Evolutionary conservation across 2,797 vertebrate genomes (phyloP), one percentile per base, ranked within the genome.

Genomic region (Spinus olivaceus): DNA sequence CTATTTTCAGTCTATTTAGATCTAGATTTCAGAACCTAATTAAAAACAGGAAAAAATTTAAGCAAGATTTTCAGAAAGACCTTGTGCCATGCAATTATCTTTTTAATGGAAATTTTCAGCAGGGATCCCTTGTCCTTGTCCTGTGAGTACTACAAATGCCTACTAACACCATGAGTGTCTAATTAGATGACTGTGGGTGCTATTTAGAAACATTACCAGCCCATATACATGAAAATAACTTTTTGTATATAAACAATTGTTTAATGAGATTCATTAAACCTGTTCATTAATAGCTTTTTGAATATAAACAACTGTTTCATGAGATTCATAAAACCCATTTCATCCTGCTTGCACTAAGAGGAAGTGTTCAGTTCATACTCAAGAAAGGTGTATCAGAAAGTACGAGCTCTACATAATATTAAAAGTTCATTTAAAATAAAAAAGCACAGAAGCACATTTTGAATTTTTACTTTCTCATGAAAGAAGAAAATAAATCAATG

Each of bases 101-200:
- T 94, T 91, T 66, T 81, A 95, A 96, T 87, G 65, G 86, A 90
- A 80, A 79, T 84, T 95, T 96, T 94, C 93, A 96, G 78, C 77
- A 88, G 70, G 77, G 64, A 82, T 86, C 37, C 32, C 88, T 82
- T 89, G 81, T 91, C 81, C 69, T 94, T 93, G 77, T 56, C 82
- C 72, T 87, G 61, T 2, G 46, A 90, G 53, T 49, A 63, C 42
- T 65, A 93, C 88, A 88, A 86, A 91, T 83, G 72, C 84, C 66
- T 69, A 53, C 57, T 81, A 92, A 93, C 56, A 81, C 46, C 63
- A 91, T 39, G 80, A 1, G 1, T 89, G 57, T 67, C 90, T 90
- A 95, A 93, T 91, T 76, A 88, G 77, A 54, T 86, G 69, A 59
- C 67, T 63, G 22, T 73, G 54, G 57, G 60, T 85, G 64, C 87